Evolutionary conservation across 2,113 vertebrate species (phyloP).

Genomic region (Siphamia tubifer): DNA sequence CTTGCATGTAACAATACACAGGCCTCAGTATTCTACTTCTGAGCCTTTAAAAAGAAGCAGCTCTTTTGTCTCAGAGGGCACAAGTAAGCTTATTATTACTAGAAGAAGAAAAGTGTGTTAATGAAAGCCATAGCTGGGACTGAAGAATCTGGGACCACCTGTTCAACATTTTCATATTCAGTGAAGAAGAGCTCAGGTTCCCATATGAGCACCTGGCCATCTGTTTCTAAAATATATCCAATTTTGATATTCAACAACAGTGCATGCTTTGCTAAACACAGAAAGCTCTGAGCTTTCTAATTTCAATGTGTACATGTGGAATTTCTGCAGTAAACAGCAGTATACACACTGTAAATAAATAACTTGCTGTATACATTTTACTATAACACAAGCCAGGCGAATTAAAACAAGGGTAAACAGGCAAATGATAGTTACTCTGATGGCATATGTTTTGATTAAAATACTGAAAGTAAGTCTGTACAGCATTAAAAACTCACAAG

Average conservation of each 20-base stretch:
- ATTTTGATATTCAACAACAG: constrained; percentile 31
- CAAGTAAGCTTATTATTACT: constrained; percentile 13
- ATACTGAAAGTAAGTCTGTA: not conserved
- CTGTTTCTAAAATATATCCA: constrained; percentile 54
- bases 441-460: not conserved
- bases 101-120: constrained; percentile 43
- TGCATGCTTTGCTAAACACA: constrained; percentile 40
- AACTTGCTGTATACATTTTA: not conserved
- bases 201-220: constrained; percentile 59
- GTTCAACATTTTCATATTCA: constrained; percentile 60
- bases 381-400: not conserved
- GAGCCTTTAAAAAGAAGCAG: not conserved
- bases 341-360: not conserved
- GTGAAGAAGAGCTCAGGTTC: constrained; percentile 53
- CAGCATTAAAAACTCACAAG: constrained; percentile 2
- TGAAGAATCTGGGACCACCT: constrained; percentile 55
- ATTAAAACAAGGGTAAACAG: not conserved
- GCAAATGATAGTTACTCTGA: constrained; percentile 3
- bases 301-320: not conserved
- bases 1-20: too few relatives aligned
- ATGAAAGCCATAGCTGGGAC: constrained; percentile 39
- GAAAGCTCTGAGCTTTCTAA: constrained; percentile 11
- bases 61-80: constrained; percentile 18
- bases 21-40: not conserved
- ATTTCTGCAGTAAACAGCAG: not conserved